Evolutionary conservation across 2,888 invertebrate genomes (phyloP).

Genomic region (Dione juno): DNA sequence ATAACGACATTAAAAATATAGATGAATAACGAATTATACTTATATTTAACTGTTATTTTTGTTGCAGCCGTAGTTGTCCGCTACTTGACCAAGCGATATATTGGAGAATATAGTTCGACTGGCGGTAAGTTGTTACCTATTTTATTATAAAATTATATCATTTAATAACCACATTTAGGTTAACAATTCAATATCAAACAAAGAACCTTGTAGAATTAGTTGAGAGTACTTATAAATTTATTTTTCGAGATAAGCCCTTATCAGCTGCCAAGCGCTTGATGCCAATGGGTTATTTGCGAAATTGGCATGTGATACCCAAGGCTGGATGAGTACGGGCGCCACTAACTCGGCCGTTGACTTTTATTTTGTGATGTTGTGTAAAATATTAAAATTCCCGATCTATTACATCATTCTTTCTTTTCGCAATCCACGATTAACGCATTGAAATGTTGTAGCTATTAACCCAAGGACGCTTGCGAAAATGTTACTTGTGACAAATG

Average conservation of each 20-base stretch:
- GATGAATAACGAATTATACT: too few relatives aligned
- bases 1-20: too few relatives aligned
- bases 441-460: conserved; percentile 28
- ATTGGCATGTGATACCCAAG: conserved; percentile 78
- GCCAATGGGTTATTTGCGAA: conserved; percentile 82
- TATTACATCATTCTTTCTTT: conserved; percentile 44
- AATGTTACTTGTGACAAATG: conserved; percentile 30
- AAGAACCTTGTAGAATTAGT: conserved; percentile 20
- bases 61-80: conserved; percentile 90
- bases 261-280: conserved; percentile 69
- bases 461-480: conserved; percentile 41
- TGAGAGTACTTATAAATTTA: conserved; percentile 19
- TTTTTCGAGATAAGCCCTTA: conserved; percentile 60
- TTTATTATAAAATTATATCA: neutral
- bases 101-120: conserved; percentile 91
- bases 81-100: conserved; percentile 90
- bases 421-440: conserved; percentile 44
- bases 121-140: conserved; percentile 84
- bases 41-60: conserved; percentile 51
- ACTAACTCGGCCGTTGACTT: conserved; percentile 69
- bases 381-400: conserved; percentile 43
- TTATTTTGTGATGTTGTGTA: conserved; percentile 52
- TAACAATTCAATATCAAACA: conserved; percentile 15
- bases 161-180: neutral
- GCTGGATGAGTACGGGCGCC: conserved; percentile 69